These are phyloP conservation scores for Stegophylla sp. DNA, from an alignment of 2,888 invertebrate species.

Conservation along the genomic window DNA sequence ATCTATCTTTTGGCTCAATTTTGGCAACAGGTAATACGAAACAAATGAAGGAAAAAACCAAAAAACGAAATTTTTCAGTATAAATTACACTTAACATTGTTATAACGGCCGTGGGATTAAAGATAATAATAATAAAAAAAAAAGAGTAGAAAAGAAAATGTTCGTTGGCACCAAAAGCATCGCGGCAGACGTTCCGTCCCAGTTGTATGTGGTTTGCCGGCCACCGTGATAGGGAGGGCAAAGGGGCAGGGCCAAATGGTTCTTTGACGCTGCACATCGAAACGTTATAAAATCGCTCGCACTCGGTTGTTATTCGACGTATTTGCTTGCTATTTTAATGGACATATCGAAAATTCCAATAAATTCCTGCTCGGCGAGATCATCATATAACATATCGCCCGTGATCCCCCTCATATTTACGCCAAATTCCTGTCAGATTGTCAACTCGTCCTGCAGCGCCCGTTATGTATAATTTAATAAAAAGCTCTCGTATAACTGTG, in stretches of 20 bases:
- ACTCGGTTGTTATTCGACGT: background rate
- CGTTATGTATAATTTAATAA: background rate
- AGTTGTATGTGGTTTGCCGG: slow-evolving; percentile 52
- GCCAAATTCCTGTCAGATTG: background rate
- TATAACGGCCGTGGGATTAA: background rate
- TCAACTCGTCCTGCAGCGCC: background rate
- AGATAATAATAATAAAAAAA: background rate
- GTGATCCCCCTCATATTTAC: background rate
- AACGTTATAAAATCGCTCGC: slow-evolving; percentile 20
- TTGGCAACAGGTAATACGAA: slow-evolving; percentile 88
- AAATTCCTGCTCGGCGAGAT: background rate
- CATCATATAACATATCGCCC: too few species aligned
- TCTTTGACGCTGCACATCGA: slow-evolving; percentile 33
- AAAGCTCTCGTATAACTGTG: too few species aligned
- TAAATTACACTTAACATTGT: background rate
- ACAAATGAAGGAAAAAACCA: background rate
- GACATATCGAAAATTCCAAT: background rate
- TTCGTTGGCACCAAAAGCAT: slow-evolving; percentile 44
- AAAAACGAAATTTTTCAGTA: background rate
- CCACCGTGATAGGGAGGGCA: slow-evolving; percentile 41
- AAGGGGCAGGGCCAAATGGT: slow-evolving; percentile 54
- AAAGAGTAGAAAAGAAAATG: slow-evolving; percentile 7
- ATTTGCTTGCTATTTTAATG: background rate
- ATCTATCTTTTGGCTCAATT: slow-evolving; percentile 92
- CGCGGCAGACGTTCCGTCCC: slow-evolving; percentile 49